A percentile compares a stretch with the other conserved stretches of the same genome.
Conservation (phyloP, 2,888 invertebrate genomes). For the Hemithea aestivaria region DNA sequence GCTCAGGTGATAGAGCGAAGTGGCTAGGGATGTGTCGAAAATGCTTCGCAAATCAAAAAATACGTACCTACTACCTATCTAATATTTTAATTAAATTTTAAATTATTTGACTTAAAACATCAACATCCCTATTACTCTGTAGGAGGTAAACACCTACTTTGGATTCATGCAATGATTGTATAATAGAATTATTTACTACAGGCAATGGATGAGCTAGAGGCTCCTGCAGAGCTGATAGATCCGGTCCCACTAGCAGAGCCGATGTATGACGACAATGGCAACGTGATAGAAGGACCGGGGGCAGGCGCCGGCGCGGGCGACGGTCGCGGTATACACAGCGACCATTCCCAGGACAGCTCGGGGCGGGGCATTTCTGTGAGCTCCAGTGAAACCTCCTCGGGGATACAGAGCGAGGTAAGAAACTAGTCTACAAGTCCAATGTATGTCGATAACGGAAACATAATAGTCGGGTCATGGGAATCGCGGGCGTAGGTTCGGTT, state of each 20-base stretch:
- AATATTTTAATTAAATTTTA: no score
- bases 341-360: slow-evolving; percentile 65
- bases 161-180: no score
- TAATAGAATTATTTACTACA: slow-evolving; percentile 8
- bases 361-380: slow-evolving; percentile 61
- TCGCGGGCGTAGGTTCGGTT: slow-evolving; percentile 62
- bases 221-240: slow-evolving; percentile 19
- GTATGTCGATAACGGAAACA: slow-evolving; percentile 54
- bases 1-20: no score
- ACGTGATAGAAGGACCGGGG: slow-evolving; percentile 42
- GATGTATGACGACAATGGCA: slow-evolving; percentile 51
- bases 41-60: no score
- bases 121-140: no score
- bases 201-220: slow-evolving; percentile 31
- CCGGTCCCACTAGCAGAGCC: slow-evolving; percentile 37
- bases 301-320: slow-evolving; percentile 64
- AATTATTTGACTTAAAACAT: no score
- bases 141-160: no score
- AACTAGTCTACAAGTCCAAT: slow-evolving; percentile 22
- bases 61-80: no score
- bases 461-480: slow-evolving; percentile 39
- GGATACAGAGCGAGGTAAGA: slow-evolving; percentile 55
- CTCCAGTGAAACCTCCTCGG: slow-evolving; percentile 58
- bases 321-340: slow-evolving; percentile 68
- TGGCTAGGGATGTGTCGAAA: no score